Conservation (phyloP, 2,113 vertebrate genomes). For the Microcebus lehilahytsara region DNA sequence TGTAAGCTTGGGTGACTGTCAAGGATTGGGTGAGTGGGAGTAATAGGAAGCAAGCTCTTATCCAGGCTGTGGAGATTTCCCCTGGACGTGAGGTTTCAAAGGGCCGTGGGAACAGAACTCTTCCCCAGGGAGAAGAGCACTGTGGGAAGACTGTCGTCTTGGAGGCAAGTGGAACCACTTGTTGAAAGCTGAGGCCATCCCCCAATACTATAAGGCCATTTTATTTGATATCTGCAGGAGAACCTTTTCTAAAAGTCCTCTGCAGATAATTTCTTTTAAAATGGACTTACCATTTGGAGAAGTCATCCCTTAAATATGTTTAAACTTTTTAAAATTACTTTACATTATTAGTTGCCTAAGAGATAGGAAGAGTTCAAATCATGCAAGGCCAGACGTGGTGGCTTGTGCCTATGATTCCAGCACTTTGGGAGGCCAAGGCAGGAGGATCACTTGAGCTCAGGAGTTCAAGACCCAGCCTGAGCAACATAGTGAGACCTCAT, state of each 20-base stretch:
- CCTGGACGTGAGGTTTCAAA: not conserved
- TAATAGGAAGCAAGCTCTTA: not conserved
- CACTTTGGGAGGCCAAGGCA: too few species aligned
- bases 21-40: not conserved
- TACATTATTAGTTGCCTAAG: not conserved
- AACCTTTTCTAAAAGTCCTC: not conserved
- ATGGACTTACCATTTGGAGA: not conserved
- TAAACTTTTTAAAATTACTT: not conserved
- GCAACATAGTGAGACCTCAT: too few species aligned
- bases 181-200: not conserved
- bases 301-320: not conserved
- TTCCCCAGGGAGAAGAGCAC: not conserved
- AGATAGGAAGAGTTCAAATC: not conserved
- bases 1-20: not conserved
- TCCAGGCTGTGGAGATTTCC: not conserved
- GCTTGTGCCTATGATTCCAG: too few species aligned
- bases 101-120: too few species aligned
- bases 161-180: not conserved
- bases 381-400: not conserved
- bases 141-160: not conserved
- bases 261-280: not conserved
- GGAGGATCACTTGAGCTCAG: too few species aligned
- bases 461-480: too few species aligned
- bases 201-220: not conserved
- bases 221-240: not conserved